phyloP scores from a whole-genome alignment of 2,888 invertebrate species.

The Notodonta dromedarius region DNA sequence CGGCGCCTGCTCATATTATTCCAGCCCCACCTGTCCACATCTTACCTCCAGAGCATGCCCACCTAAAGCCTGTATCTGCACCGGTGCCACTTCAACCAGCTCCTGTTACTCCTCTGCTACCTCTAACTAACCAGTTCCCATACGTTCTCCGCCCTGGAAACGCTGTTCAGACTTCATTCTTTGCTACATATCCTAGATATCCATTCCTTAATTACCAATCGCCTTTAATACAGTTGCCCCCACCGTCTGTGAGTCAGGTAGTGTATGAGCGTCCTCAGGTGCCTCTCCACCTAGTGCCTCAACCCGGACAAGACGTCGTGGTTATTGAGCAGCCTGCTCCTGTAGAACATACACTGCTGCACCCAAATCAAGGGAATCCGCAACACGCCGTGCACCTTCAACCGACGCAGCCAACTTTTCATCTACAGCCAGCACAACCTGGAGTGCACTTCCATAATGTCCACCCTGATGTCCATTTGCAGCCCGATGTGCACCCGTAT shows the following conservation, averaged over 20 bases:
- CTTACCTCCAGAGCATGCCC: constrained; percentile 51
- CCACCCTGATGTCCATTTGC: constrained; percentile 35
- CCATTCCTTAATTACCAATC: constrained; percentile 67
- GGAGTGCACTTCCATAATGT: constrained; percentile 30
- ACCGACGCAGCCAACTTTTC: constrained; percentile 23
- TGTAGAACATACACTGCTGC: constrained; percentile 45
- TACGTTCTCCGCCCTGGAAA: constrained; percentile 75
- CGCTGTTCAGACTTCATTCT: constrained; percentile 72
- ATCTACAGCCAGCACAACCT: constrained; percentile 39
- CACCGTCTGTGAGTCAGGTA: constrained; percentile 44
- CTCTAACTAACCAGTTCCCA: constrained; percentile 56
- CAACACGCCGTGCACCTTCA: constrained; percentile 30
- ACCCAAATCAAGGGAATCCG: constrained; percentile 44
- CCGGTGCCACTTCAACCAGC: constrained; percentile 53
- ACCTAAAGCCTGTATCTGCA: constrained; percentile 56
- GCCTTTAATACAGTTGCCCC: constrained; percentile 50
- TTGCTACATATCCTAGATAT: constrained; percentile 75
- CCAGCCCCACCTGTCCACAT: constrained; percentile 53
- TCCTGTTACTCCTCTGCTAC: constrained; percentile 46
- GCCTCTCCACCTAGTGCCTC: constrained; percentile 55
- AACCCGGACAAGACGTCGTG: constrained; percentile 46
- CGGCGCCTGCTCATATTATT: constrained; percentile 40
- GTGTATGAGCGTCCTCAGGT: constrained; percentile 58
- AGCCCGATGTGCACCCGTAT: constrained; percentile 27
- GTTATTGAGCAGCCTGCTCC: constrained; percentile 50